Percentiles rank a stretch among this genome's conserved stretches.
Evolutionary conservation across 2,888 invertebrate species (phyloP).

Genomic region (Drosophila pegasa): DNA sequence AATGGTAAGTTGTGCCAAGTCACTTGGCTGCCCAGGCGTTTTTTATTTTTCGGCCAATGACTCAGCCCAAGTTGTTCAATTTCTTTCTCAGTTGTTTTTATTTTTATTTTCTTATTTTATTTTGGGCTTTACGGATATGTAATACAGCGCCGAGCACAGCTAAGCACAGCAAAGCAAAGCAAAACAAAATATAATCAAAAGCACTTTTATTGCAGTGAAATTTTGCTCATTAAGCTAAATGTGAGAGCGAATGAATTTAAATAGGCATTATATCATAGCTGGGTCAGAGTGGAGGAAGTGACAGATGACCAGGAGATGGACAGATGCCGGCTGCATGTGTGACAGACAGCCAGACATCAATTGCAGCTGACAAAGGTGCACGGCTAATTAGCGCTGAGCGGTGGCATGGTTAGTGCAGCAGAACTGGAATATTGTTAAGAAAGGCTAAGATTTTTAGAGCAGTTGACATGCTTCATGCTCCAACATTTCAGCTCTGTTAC

Average conservation of each 20-base stretch:
- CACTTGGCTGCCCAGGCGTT: constrained; percentile 14
- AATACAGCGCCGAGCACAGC: not conserved
- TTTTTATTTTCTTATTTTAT: constrained; percentile 1
- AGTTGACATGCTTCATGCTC: constrained; percentile 52
- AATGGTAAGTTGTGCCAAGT: constrained; percentile 63
- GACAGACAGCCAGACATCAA: not conserved
- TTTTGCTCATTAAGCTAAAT: constrained; percentile 68
- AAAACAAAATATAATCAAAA: constrained; percentile 46
- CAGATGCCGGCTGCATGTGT: not conserved
- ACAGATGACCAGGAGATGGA: constrained; percentile 1
- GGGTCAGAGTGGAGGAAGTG: not conserved
- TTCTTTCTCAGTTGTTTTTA: constrained; percentile 45
- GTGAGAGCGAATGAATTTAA: constrained; percentile 62
- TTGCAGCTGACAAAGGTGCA: constrained; percentile 1
- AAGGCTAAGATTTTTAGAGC: constrained; percentile 43
- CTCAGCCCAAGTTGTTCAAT: constrained; percentile 33
- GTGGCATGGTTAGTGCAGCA: constrained; percentile 68
- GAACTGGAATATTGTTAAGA: constrained; percentile 47
- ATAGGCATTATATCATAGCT: constrained; percentile 50
- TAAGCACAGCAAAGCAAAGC: constrained; percentile 16
- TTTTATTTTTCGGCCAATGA: constrained; percentile 23
- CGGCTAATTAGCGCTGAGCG: constrained; percentile 49
- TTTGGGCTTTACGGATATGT: constrained; percentile 18
- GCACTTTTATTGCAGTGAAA: constrained; percentile 69
- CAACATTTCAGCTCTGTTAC: not conserved